Conservation (phyloP, 1,140 invertebrate genomes). For the Sinonovacula constricta region DNA sequence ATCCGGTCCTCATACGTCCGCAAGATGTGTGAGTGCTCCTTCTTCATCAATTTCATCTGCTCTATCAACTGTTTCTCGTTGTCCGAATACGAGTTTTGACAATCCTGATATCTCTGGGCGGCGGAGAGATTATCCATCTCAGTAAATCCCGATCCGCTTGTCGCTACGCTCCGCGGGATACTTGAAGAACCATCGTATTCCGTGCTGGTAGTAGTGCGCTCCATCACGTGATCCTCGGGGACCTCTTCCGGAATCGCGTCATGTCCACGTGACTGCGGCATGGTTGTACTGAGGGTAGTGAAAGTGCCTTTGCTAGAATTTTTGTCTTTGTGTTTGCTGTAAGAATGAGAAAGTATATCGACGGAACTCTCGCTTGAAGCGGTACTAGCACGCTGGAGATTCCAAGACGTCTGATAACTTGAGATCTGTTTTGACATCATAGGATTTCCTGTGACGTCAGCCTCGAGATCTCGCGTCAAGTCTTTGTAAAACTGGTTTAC, state of each 20-base stretch:
- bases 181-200: conserved; percentile 36
- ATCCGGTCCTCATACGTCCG: conserved; percentile 74
- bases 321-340: conserved; percentile 56
- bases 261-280: conserved; percentile 54
- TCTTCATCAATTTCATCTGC: conserved; percentile 75
- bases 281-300: conserved; percentile 37
- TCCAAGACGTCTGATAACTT: conserved; percentile 52
- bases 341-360: conserved; percentile 61
- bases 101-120: conserved; percentile 51
- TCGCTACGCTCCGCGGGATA: conserved; percentile 28
- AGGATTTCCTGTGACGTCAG: conserved; percentile 47
- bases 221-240: conserved; percentile 49
- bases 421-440: conserved; percentile 12
- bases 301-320: conserved; percentile 23
- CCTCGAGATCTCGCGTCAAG: neutral
- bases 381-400: conserved; percentile 53
- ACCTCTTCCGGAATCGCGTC: conserved; percentile 64
- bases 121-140: conserved; percentile 31
- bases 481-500: neutral
- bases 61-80: conserved; percentile 77
- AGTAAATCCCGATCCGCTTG: conserved; percentile 30
- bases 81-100: conserved; percentile 72
- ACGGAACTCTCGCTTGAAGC: conserved; percentile 66
- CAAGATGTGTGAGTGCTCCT: conserved; percentile 71
- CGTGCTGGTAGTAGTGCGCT: conserved; percentile 42